Conservation (phyloP, 2,888 invertebrate genomes). For the Pristionchus mayeri region DNA sequence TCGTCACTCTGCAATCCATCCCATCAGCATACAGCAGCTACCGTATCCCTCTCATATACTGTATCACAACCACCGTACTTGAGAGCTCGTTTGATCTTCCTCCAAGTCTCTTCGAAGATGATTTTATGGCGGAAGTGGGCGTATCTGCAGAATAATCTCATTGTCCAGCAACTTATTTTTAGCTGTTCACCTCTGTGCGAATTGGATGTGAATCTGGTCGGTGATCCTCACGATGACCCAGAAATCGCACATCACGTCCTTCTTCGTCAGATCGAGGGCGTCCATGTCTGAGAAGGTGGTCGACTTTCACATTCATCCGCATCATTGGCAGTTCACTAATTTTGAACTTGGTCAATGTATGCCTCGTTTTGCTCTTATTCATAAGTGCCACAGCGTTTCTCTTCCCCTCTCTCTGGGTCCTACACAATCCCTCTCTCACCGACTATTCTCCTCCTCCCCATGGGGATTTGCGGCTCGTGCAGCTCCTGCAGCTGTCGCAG, state of each 20-base stretch:
- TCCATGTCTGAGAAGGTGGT: slow-evolving; percentile 27
- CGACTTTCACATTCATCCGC: not conserved
- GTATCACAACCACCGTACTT: not conserved
- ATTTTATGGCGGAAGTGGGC: slow-evolving; percentile 43
- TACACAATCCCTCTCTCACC: not conserved
- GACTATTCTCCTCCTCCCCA: slow-evolving; percentile 24
- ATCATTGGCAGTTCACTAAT: too few relatives aligned
- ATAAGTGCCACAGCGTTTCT: too few relatives aligned
- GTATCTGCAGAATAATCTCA: slow-evolving; percentile 35
- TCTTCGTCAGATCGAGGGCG: slow-evolving; percentile 35
- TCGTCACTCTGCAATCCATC: slow-evolving; percentile 52
- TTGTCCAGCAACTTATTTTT: not conserved
- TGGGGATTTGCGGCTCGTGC: slow-evolving; percentile 11
- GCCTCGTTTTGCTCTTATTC: too few relatives aligned
- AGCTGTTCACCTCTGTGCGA: slow-evolving; percentile 51
- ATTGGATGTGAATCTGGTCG: slow-evolving; percentile 55
- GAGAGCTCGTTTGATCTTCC: slow-evolving; percentile 31
- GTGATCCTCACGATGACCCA: slow-evolving; percentile 69
- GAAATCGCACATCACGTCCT: slow-evolving; percentile 62
- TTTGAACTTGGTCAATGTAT: too few relatives aligned
- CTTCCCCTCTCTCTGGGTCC: not conserved
- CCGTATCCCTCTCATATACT: slow-evolving; percentile 2
- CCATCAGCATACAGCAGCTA: not conserved
- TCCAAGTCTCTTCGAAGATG: slow-evolving; percentile 47
- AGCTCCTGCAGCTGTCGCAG: slow-evolving; percentile 5